Percentiles rank a stretch among this genome's conserved stretches.
phyloP scores from a whole-genome alignment of 2,797 vertebrate species.

The Myiotriccus ornatus region DNA sequence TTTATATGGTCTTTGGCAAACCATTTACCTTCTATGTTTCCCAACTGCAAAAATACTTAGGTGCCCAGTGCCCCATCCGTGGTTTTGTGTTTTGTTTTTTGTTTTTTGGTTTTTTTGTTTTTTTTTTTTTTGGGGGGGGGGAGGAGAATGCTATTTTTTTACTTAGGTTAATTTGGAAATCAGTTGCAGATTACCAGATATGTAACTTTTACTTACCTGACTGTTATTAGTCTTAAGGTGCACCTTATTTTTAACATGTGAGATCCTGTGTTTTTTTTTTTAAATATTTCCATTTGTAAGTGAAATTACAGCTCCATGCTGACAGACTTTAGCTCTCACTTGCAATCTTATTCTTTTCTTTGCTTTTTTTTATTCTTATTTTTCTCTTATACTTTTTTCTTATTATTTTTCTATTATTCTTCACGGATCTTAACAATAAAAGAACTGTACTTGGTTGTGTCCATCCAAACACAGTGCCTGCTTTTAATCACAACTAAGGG shows the following conservation, averaged over 20 bases:
- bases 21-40: not conserved
- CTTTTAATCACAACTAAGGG: not conserved
- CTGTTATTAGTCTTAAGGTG: not conserved
- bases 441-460: not conserved
- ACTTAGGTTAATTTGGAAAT: not conserved
- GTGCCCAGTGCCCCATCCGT: not conserved
- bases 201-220: not conserved
- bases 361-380: accelerated
- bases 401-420: not conserved
- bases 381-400: not conserved
- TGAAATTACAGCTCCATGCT: not conserved
- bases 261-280: not conserved
- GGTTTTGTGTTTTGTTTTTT: not conserved
- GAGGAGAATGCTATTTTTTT: not conserved
- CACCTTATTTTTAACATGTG: not conserved
- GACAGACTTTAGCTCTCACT: not conserved
- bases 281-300: not conserved
- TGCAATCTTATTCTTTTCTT: not conserved
- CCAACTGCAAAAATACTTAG: constrained; percentile 18
- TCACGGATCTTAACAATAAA: not conserved
- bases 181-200: not conserved
- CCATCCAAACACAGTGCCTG: not conserved
- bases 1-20: constrained; percentile 16
- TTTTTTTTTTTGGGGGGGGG: no score
- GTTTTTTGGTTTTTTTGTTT: not conserved